Conservation (phyloP, 1,140 invertebrate species). For the Drosophila mojavensis region DNA sequence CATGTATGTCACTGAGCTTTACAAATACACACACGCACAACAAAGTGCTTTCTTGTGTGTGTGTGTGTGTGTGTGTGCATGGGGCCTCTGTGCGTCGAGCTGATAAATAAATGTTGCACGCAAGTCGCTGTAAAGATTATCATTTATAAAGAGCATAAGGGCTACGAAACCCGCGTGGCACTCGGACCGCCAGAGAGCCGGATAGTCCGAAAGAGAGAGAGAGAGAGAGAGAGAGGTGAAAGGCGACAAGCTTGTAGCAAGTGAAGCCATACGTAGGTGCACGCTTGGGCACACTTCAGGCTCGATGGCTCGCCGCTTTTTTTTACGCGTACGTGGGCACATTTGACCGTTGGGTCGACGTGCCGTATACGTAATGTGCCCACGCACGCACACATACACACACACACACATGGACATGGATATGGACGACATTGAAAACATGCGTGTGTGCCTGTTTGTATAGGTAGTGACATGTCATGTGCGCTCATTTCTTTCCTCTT, state of each 20-base stretch:
- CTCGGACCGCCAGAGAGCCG: not conserved
- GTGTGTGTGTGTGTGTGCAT: constrained; percentile 8
- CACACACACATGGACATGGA: not conserved
- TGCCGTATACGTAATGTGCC: constrained; percentile 39
- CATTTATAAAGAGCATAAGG: constrained; percentile 71
- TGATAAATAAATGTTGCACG: constrained; percentile 59
- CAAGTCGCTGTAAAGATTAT: constrained; percentile 55
- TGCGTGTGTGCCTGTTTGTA: constrained; percentile 9
- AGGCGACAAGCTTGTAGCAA: constrained; percentile 28
- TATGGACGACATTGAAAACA: not conserved
- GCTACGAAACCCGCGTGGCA: not conserved
- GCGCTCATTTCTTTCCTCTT: constrained; percentile 8
- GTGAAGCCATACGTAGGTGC: constrained; percentile 56
- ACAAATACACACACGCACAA: not conserved
- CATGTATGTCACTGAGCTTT: constrained; percentile 43
- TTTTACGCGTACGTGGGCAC: constrained; percentile 67
- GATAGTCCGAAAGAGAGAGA: not conserved
- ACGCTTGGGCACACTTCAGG: constrained; percentile 32
- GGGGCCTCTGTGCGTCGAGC: not conserved
- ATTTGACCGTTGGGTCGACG: constrained; percentile 50
- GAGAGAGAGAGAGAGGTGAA: not conserved
- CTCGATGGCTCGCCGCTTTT: constrained; percentile 43
- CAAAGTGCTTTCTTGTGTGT: not conserved
- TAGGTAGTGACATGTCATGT: constrained; percentile 22
- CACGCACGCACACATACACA: not conserved